These are phyloP conservation scores for Horisme vitalbata DNA, from an alignment of 2,888 invertebrate species.

Conservation along the genomic window DNA sequence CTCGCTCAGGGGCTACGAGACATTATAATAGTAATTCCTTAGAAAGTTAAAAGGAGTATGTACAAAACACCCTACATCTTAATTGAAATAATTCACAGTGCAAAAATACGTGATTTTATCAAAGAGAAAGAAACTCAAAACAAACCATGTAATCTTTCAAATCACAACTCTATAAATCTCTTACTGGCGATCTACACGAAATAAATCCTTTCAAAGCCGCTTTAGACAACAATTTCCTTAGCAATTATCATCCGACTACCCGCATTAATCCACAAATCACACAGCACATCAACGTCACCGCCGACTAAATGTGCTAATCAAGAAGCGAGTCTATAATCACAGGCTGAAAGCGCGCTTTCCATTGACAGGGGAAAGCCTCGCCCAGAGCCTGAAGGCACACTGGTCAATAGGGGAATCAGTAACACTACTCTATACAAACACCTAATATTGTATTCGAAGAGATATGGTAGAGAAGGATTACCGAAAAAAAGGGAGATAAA, in stretches of 20 bases:
- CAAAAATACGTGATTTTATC: too few species aligned
- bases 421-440: not conserved
- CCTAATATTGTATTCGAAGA: not conserved
- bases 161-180: too few species aligned
- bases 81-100: too few species aligned
- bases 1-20: too few species aligned
- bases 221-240: constrained; percentile 12
- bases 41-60: too few species aligned
- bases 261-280: constrained; percentile 23
- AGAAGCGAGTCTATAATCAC: constrained; percentile 25
- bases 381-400: constrained; percentile 21
- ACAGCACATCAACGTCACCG: constrained; percentile 27
- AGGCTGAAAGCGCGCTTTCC: constrained; percentile 30
- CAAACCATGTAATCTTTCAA: too few species aligned
- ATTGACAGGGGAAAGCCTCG: constrained; percentile 27
- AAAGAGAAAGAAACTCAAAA: too few species aligned
- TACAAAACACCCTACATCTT: too few species aligned
- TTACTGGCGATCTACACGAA: not conserved
- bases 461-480: not conserved
- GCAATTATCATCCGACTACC: constrained; percentile 20
- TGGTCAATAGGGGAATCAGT: not conserved
- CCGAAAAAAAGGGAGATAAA: too few species aligned
- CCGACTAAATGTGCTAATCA: constrained; percentile 30
- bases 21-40: too few species aligned
- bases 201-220: constrained; percentile 9